These are phyloP conservation scores for Aphidius gifuensis DNA, from an alignment of 1,140 invertebrate species.

Conservation along the genomic window DNA sequence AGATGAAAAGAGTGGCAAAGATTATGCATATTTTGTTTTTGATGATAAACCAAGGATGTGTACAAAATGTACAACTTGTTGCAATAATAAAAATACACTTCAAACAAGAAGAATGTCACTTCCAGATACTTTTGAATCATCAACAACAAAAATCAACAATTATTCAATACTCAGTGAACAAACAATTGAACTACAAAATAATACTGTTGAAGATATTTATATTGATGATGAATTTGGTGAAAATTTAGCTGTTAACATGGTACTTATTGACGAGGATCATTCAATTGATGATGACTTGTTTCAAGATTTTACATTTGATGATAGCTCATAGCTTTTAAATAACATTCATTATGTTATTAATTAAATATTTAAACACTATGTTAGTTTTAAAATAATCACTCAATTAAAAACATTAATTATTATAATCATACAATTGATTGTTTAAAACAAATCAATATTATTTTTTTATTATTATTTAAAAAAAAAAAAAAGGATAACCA, in stretches of 20 bases:
- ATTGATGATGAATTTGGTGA: constrained; percentile 45
- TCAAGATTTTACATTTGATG: constrained; percentile 27
- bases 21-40: background rate
- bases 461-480: too few relatives aligned
- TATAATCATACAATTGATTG: too few relatives aligned
- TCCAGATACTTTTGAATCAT: constrained; percentile 32
- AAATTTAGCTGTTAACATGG: constrained; percentile 40
- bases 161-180: constrained; percentile 1
- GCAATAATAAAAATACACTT: background rate
- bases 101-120: constrained; percentile 36
- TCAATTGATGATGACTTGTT: constrained; percentile 23
- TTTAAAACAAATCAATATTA: too few relatives aligned
- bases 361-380: too few relatives aligned
- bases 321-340: background rate
- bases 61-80: too few relatives aligned
- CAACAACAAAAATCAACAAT: constrained; percentile 19
- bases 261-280: constrained; percentile 31
- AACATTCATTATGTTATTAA: constrained; percentile 1
- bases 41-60: background rate
- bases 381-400: too few relatives aligned
- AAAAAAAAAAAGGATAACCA: too few relatives aligned
- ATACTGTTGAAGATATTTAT: constrained; percentile 39
- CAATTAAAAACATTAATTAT: too few relatives aligned
- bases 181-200: constrained; percentile 25
- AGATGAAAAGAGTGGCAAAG: background rate